phyloP scores from a whole-genome alignment of 64 coral and sea anemone species.

The Stichodactyla helianthus region DNA sequence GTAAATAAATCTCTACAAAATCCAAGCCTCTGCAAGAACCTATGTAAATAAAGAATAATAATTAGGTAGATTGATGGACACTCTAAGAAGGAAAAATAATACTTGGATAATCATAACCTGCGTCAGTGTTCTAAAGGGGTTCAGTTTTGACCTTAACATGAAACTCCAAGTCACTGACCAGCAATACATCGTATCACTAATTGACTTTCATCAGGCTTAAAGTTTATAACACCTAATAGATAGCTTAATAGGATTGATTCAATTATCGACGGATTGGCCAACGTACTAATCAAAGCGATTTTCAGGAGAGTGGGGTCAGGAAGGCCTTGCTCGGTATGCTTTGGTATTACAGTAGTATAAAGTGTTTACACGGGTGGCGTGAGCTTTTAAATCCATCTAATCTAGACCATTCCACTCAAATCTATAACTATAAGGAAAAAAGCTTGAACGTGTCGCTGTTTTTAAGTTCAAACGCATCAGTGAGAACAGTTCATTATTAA shows the following conservation, averaged over 20 bases:
- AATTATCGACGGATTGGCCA: background rate
- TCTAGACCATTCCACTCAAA: background rate
- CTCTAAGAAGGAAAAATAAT: background rate
- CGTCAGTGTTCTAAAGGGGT: background rate
- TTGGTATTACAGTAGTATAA: background rate
- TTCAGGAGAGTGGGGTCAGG: background rate
- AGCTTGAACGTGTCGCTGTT: no score
- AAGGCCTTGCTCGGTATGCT: background rate
- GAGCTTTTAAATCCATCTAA: background rate
- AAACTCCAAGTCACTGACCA: background rate
- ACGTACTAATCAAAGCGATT: background rate
- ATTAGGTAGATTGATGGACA: constrained; percentile 2
- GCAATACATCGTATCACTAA: background rate
- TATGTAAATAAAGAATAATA: constrained; percentile 11
- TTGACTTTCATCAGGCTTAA: background rate
- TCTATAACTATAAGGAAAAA: background rate
- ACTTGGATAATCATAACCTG: background rate
- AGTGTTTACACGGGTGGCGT: background rate
- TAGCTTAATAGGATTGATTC: background rate
- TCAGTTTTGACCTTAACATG: background rate
- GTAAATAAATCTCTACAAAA: constrained; percentile 4
- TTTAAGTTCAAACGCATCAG: no score
- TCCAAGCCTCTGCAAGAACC: constrained; percentile 5
- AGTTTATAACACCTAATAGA: background rate
- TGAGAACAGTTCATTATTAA: no score